Conservation (phyloP, 35 echinoderm and acorn worm species). For the Apostichopus japonicus region DNA sequence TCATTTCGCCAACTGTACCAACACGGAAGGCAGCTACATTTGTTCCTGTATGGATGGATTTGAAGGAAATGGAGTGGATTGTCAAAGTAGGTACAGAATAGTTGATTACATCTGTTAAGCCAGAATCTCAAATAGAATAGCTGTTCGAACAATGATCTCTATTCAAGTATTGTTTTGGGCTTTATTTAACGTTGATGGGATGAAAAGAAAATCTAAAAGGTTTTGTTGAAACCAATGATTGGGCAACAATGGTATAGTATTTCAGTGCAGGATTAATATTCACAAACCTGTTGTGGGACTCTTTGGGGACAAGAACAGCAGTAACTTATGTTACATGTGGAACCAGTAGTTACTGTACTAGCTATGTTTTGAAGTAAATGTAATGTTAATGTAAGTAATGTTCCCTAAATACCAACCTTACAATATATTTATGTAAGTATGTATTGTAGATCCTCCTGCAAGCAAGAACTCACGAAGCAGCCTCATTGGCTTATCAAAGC, state of each 20-base stretch:
- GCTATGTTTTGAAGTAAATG: not conserved
- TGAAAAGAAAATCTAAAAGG: not conserved
- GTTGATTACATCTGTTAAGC: too few relatives aligned
- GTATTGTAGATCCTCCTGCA: too few relatives aligned
- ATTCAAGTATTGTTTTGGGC: not conserved
- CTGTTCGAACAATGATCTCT: not conserved
- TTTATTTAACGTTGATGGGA: not conserved
- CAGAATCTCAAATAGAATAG: too few relatives aligned
- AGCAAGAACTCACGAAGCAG: too few relatives aligned
- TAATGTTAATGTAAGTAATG: too few relatives aligned
- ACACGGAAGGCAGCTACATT: slow-evolving; percentile 21
- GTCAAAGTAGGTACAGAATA: slow-evolving; percentile 7
- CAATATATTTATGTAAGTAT: too few relatives aligned
- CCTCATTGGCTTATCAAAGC: too few relatives aligned
- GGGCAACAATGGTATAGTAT: too few relatives aligned
- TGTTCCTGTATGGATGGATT: slow-evolving; percentile 44
- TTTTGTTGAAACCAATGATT: not conserved
- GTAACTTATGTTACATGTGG: too few relatives aligned
- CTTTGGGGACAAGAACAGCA: too few relatives aligned
- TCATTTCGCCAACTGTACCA: slow-evolving; percentile 23
- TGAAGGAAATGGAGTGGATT: slow-evolving; percentile 2
- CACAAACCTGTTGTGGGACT: not conserved
- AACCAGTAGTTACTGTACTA: too few relatives aligned
- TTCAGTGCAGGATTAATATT: not conserved
- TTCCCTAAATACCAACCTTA: too few relatives aligned